Base-by-base conservation (phyloP, 2,797 vertebrate genomes). In the Cetoscarus ocellatus region DNA sequence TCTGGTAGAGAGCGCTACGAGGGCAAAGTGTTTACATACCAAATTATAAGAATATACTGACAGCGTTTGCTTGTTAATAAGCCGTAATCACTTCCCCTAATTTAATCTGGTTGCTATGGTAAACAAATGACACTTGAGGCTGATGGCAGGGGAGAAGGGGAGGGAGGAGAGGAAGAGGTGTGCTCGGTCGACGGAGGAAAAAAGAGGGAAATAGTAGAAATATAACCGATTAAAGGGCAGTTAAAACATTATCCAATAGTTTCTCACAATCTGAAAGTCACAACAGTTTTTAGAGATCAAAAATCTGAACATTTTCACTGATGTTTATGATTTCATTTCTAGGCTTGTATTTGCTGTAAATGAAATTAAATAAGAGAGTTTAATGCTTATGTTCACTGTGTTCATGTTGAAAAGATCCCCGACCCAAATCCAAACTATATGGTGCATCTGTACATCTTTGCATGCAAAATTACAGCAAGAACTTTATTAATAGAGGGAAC, bases 81-180 rank as follows among this genome's bases (percentile, higher is more conserved):
- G 90, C 84, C 82, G 86, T 95, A 95, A 95, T 95, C 93, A 94
- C 92, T 93, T 90, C 73, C 86, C 83, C 91, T 95, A 94, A 95
- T 95, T 97, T 95, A 96, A 96, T 96, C 92, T 92, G 89, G 94
- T 96, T 96, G 94, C 95, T 95, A 96, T 95, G 94, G 95, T 94
- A 95, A 96, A 95, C 93, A 93, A 95, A 94, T 84, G 93, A 91
- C 94, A 92, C 92, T 91, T 89, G 93, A 94, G 92, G 94, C 95
- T 94, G 95, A 93, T 92, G 92, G 94, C 89, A 92, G 94, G 88
- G 90, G 90, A 94, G 93, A 93, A 89, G 88, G 86, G 92, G 88
- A 93, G 88, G 92, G 57, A 47, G 44, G 15, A 38, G 61, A 75
- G 73, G 92, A 90, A 93, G 94, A 89, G 86, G 85, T 94, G 93